Conservation (phyloP, 2,113 vertebrate genomes). For the Nanger granti region DNA sequence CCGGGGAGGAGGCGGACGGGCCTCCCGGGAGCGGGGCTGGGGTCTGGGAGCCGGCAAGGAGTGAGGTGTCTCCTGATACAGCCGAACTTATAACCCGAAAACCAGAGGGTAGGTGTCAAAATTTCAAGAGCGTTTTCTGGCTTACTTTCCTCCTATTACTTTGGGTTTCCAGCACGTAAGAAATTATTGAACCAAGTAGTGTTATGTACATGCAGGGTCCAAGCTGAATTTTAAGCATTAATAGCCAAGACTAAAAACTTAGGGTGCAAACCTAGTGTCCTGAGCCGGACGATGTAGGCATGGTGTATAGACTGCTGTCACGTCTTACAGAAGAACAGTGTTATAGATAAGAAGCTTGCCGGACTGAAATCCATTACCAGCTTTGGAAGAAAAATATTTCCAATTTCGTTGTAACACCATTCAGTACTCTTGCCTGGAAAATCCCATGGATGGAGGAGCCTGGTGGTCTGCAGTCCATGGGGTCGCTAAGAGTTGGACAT, state of each 20-base stretch:
- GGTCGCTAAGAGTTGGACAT: too few species aligned
- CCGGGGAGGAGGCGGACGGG: not conserved
- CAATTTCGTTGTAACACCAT: not conserved
- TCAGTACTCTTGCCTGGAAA: too few species aligned
- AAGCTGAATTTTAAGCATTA: not conserved
- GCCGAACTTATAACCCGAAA: not conserved
- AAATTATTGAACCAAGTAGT: not conserved
- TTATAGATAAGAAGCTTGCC: not conserved
- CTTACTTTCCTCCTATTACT: not conserved
- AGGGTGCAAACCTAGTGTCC: not conserved
- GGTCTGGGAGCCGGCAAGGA: rapidly evolving
- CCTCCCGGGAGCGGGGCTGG: not conserved
- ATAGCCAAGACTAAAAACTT: not conserved
- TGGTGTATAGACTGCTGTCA: rapidly evolving
- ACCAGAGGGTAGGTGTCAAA: not conserved
- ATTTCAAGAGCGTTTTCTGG: not conserved
- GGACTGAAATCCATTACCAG: not conserved
- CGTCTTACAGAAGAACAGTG: not conserved
- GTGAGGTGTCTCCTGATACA: rapidly evolving
- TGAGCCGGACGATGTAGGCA: rapidly evolving
- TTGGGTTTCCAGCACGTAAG: not conserved
- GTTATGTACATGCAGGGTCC: not conserved
- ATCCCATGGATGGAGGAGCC: too few species aligned
- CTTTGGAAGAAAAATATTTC: not conserved
- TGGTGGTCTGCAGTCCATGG: too few species aligned